Conservation (phyloP, 2,797 vertebrate species). For the Botia kubotai region DNA sequence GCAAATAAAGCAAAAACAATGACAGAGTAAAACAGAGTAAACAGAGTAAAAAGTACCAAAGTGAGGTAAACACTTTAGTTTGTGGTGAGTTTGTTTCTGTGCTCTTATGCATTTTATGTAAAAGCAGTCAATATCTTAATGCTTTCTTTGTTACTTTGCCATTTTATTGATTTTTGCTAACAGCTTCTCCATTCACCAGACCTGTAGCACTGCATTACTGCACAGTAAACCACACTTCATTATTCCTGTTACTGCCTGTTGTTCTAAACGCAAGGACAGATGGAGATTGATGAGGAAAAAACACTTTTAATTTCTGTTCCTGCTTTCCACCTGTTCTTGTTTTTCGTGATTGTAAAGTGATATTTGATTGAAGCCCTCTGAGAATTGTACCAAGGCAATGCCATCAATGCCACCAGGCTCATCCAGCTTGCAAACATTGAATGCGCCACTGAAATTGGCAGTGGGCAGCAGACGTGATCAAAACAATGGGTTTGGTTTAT, state of each 20-base stretch:
- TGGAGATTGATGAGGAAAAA: conserved; percentile 9
- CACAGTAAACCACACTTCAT: background rate
- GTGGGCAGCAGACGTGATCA: background rate
- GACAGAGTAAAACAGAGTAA: too few species aligned
- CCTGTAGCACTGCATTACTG: background rate
- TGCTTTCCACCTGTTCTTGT: conserved; percentile 5
- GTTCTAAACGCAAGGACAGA: background rate
- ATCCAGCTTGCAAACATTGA: background rate
- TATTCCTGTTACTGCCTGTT: conserved; percentile 5
- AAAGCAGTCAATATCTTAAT: conserved; percentile 1
- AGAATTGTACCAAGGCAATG: background rate
- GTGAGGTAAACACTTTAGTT: background rate
- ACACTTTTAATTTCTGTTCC: background rate
- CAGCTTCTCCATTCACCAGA: conserved; percentile 6
- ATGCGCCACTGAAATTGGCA: background rate
- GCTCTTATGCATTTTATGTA: conserved; percentile 11
- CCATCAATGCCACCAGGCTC: conserved; percentile 8
- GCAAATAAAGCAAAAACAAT: background rate
- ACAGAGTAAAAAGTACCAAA: background rate
- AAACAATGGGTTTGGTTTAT: background rate
- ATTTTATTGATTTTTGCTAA: conserved; percentile 14
- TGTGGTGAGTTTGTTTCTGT: background rate
- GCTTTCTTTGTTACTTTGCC: conserved; percentile 5
- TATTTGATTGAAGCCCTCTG: conserved; percentile 3
- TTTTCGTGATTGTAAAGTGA: background rate